phyloP scores from a whole-genome alignment of 2,797 vertebrate species.

The Anabacerthia variegaticeps region DNA sequence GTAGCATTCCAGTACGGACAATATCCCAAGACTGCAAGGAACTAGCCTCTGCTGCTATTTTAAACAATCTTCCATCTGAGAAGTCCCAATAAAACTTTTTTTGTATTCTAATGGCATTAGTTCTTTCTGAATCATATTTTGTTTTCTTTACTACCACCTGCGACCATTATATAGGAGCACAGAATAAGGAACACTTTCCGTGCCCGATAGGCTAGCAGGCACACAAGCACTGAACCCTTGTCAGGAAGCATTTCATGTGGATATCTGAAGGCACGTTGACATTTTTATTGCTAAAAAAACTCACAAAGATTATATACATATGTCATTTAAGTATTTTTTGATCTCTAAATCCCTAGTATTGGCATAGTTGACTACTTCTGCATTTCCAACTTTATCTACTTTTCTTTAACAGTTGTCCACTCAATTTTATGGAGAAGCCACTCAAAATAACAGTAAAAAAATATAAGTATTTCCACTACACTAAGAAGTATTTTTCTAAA shows the following conservation, averaged over 20 bases:
- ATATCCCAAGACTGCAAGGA: neutral
- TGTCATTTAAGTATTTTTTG: neutral
- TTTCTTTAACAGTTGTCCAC: neutral
- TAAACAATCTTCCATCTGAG: neutral
- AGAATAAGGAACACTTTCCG: neutral
- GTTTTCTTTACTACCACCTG: neutral
- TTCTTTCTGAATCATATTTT: neutral
- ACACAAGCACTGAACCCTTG: neutral
- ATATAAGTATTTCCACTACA: neutral
- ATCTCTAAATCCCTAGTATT: neutral
- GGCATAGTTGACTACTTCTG: neutral
- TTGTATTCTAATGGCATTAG: neutral
- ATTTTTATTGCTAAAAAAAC: slow-evolving; percentile 6
- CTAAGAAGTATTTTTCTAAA: neutral
- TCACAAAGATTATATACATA: neutral
- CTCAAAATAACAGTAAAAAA: neutral
- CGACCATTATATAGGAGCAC: neutral
- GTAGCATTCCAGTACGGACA: neutral
- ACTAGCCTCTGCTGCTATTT: neutral
- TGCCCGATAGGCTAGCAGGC: neutral
- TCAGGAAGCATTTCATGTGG: neutral
- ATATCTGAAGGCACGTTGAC: neutral
- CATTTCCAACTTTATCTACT: neutral
- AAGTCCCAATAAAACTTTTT: neutral
- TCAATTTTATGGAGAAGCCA: neutral